phyloP scores from a whole-genome alignment of 37 sponge, comb jelly and placozoan species.

The Mnemiopsis leidyi region DNA sequence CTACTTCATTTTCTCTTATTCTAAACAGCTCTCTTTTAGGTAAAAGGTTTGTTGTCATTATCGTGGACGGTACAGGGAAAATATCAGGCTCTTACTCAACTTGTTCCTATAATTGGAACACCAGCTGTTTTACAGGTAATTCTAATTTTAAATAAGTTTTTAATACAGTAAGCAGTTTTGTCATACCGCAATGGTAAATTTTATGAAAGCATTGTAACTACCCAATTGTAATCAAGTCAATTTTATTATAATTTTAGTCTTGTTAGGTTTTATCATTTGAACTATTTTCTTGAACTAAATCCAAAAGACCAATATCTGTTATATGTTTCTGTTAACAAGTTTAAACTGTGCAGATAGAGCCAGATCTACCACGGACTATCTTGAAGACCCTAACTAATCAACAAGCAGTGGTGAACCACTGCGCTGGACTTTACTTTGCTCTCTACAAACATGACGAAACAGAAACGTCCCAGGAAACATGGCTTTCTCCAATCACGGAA shows the following conservation, averaged over 20 bases:
- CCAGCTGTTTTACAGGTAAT: background rate
- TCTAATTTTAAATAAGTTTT: too few relatives aligned
- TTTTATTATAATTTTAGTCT: too few relatives aligned
- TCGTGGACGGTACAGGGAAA: slow-evolving; percentile 35
- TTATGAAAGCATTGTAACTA: too few relatives aligned
- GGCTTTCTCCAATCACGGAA: background rate
- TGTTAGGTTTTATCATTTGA: too few relatives aligned
- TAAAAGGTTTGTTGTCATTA: background rate
- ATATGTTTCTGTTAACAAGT: too few relatives aligned
- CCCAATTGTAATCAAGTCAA: too few relatives aligned
- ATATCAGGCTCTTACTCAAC: slow-evolving; percentile 44
- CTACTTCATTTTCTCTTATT: too few relatives aligned
- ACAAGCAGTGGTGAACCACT: background rate
- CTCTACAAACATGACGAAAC: background rate
- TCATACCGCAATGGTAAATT: too few relatives aligned
- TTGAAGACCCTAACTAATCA: background rate
- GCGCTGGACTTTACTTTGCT: background rate
- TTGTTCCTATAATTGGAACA: background rate
- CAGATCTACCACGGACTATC: background rate
- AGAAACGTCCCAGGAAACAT: background rate
- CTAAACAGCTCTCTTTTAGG: background rate
- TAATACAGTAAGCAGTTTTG: too few relatives aligned
- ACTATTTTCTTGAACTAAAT: too few relatives aligned
- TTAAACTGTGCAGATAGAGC: slow-evolving; percentile 38
- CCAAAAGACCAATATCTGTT: too few relatives aligned